phyloP scores from a whole-genome alignment of 2,888 invertebrate genomes.

The Cerceris rybyensis region DNA sequence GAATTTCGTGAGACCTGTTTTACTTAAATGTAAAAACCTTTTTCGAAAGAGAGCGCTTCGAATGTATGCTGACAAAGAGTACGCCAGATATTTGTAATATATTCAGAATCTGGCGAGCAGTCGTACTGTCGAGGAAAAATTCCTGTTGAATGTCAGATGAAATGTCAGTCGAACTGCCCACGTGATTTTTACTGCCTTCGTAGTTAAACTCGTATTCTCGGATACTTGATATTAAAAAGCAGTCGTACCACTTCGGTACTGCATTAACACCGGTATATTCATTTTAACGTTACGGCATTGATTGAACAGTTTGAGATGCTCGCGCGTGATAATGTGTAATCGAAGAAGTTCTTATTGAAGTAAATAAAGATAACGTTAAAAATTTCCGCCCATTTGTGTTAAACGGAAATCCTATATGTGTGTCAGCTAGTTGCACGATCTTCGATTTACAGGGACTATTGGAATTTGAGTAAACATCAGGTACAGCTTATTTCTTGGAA shows the following conservation, averaged over 20 bases:
- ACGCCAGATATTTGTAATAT: neutral
- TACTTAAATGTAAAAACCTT: too few relatives aligned
- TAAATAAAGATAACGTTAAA: neutral
- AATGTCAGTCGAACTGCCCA: conserved; percentile 56
- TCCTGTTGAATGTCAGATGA: conserved; percentile 49
- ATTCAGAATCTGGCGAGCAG: neutral
- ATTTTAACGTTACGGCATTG: neutral
- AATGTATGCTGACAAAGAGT: neutral
- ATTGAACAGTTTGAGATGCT: conserved; percentile 8
- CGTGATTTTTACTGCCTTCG: conserved; percentile 37
- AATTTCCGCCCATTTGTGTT: neutral
- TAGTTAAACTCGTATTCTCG: neutral
- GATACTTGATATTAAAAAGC: conserved; percentile 28
- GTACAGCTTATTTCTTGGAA: neutral
- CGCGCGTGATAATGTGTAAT: conserved; percentile 18
- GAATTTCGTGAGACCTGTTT: too few relatives aligned
- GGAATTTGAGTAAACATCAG: too few relatives aligned
- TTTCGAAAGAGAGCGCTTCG: too few relatives aligned
- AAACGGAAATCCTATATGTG: neutral
- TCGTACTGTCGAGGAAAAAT: conserved; percentile 14
- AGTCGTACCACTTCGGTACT: conserved; percentile 30
- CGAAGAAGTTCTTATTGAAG: neutral
- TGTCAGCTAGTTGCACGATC: neutral
- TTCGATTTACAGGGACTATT: neutral
- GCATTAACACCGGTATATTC: neutral